Conservation (phyloP, 37 sponge, comb jelly and placozoan species). For the Amphimedon queenslandica region DNA sequence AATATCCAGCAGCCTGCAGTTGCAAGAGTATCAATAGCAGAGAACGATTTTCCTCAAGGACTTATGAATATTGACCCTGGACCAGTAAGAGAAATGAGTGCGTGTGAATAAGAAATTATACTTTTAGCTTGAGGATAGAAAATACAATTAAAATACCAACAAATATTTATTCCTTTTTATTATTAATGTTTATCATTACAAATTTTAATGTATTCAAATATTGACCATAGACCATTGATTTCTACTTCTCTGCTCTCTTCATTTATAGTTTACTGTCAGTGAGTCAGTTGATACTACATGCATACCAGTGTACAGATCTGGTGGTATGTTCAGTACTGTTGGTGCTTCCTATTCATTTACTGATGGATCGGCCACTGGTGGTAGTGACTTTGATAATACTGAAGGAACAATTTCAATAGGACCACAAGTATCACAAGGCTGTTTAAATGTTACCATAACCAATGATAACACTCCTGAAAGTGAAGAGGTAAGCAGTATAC, state of each 20-base stretch:
- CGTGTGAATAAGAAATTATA: too few species aligned
- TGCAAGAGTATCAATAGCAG: too few species aligned
- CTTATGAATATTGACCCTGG: too few species aligned
- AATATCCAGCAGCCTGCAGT: too few species aligned
- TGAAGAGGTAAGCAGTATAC: slow-evolving; percentile 44
- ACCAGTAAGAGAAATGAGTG: too few species aligned
- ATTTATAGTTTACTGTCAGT: slow-evolving; percentile 33
- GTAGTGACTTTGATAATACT: slow-evolving; percentile 42
- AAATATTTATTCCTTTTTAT: slow-evolving; percentile 20
- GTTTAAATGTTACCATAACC: slow-evolving; percentile 45
- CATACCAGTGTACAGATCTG: slow-evolving; percentile 35
- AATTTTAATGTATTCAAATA: too few species aligned
- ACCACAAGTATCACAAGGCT: neutral
- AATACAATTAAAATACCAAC: too few species aligned
- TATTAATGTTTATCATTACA: slow-evolving; percentile 69
- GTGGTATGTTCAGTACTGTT: slow-evolving; percentile 68
- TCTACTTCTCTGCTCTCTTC: neutral
- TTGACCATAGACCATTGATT: neutral
- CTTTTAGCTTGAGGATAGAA: too few species aligned
- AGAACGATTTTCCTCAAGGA: too few species aligned
- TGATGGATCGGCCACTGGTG: slow-evolving; percentile 27
- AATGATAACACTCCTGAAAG: slow-evolving; percentile 72
- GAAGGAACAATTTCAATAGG: slow-evolving; percentile 26
- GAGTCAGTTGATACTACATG: slow-evolving; percentile 27
- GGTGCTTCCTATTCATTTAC: slow-evolving; percentile 28